phyloP scores from a whole-genome alignment of 2,113 vertebrate genomes.

The Megaleporinus macrocephalus region DNA sequence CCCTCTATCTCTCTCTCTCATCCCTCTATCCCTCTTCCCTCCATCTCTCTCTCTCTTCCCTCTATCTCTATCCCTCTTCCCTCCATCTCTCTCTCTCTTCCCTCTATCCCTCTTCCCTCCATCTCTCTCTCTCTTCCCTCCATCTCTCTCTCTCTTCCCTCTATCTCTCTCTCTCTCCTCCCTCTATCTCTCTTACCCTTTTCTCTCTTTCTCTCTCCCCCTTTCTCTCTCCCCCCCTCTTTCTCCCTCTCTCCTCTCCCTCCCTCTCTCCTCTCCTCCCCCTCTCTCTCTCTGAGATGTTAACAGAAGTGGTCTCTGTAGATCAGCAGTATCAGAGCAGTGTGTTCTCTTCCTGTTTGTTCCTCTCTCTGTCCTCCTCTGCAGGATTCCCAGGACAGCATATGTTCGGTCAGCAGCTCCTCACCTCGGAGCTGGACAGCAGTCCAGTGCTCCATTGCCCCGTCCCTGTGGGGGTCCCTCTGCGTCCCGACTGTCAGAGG shows the following conservation, averaged over 20 bases:
- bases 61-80: too few species aligned
- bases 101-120: too few species aligned
- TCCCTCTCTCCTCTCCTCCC: neutral
- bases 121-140: neutral
- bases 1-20: too few species aligned
- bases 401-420: conserved; percentile 82
- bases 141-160: neutral
- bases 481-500: neutral
- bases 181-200: neutral
- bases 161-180: neutral
- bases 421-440: conserved; percentile 78
- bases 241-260: neutral
- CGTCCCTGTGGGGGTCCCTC: conserved; percentile 20
- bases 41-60: too few species aligned
- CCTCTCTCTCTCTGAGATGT: conserved; percentile 41
- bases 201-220: neutral
- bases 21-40: too few species aligned
- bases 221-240: neutral
- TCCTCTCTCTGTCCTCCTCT: conserved; percentile 30
- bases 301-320: conserved; percentile 63
- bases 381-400: conserved; percentile 84
- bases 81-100: too few species aligned
- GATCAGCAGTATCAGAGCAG: conserved; percentile 55
- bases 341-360: conserved; percentile 52
- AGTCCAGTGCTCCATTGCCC: conserved; percentile 72